phyloP scores from a whole-genome alignment of 2,113 vertebrate species.

The Cryptotis parvus region DNA sequence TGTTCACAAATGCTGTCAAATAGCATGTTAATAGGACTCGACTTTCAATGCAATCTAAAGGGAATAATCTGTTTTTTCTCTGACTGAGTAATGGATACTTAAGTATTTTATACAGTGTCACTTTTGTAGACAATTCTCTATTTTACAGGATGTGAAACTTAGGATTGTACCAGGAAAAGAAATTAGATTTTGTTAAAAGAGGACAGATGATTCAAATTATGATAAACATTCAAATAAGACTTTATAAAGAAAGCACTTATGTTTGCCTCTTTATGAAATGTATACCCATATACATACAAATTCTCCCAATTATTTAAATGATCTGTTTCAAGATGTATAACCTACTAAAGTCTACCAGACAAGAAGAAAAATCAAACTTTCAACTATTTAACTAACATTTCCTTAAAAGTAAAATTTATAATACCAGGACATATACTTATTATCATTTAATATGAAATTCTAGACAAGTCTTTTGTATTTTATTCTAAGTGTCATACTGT shows the following conservation, averaged over 20 bases:
- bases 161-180: not conserved
- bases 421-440: not conserved
- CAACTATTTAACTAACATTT: not conserved
- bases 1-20: not conserved
- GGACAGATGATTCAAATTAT: not conserved
- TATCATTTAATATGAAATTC: conserved; percentile 42
- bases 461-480: conserved; percentile 38
- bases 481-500: conserved; percentile 37
- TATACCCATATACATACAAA: not conserved
- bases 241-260: not conserved
- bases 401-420: not conserved
- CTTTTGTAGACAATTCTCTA: not conserved
- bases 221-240: conserved; percentile 47
- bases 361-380: conserved; percentile 24
- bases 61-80: not conserved
- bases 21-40: not conserved
- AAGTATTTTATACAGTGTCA: not conserved
- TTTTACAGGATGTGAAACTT: not conserved
- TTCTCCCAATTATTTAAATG: not conserved
- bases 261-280: not conserved
- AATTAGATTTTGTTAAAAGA: conserved; percentile 7
- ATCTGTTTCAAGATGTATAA: not conserved
- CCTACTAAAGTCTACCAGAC: not conserved
- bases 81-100: not conserved
- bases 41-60: not conserved